phyloP scores from a whole-genome alignment of 2,888 invertebrate genomes.

The Cybosia mesomella region DNA sequence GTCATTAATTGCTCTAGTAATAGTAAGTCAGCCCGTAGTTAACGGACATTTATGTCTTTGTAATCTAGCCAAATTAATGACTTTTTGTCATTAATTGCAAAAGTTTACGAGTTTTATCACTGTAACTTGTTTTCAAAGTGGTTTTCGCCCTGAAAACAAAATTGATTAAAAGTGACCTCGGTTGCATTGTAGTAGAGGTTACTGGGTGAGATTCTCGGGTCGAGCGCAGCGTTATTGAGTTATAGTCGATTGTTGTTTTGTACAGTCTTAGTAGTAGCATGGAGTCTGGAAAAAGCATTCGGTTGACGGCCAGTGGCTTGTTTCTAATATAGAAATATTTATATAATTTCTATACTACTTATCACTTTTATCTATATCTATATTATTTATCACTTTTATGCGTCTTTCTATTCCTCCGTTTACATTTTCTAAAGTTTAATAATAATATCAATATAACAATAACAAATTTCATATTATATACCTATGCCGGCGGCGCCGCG shows the following conservation, averaged over 20 bases:
- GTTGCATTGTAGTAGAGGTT: not conserved
- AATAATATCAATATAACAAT: too few relatives aligned
- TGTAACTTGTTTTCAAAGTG: not conserved
- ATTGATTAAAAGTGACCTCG: not conserved
- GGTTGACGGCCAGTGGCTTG: too few relatives aligned
- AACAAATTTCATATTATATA: too few relatives aligned
- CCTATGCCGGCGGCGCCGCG: too few relatives aligned
- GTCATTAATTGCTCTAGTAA: constrained; percentile 3
- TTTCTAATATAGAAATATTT: too few relatives aligned
- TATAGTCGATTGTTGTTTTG: not conserved
- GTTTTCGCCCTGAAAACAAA: not conserved
- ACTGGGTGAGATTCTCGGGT: not conserved
- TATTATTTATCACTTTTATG: too few relatives aligned
- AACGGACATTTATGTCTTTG: constrained; percentile 5
- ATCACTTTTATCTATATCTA: too few relatives aligned
- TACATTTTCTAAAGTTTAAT: too few relatives aligned
- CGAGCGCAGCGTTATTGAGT: not conserved
- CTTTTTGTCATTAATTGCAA: not conserved
- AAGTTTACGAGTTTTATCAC: constrained; percentile 1
- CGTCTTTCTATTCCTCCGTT: too few relatives aligned
- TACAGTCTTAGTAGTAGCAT: not conserved
- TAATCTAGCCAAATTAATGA: constrained; percentile 9
- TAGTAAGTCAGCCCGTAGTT: not conserved
- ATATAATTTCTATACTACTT: too few relatives aligned
- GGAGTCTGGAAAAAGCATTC: too few relatives aligned